Evolutionary conservation across 2,113 vertebrate species (phyloP).

Genomic region (Beaufortia kweichowensis): DNA sequence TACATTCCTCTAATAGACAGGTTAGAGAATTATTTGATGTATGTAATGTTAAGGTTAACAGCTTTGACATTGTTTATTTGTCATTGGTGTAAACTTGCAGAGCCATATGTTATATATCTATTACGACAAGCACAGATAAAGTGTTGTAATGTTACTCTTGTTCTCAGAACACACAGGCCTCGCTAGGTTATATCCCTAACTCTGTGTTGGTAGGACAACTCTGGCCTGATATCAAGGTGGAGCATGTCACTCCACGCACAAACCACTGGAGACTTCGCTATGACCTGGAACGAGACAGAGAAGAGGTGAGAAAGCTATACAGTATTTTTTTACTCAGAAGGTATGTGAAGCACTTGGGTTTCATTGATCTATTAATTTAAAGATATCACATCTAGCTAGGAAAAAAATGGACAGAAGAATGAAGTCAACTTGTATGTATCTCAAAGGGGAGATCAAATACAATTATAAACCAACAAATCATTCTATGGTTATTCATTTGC

Average conservation of each 20-base stretch:
- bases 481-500: background rate
- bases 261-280: conserved; percentile 13
- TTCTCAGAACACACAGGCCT: background rate
- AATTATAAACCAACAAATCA: background rate
- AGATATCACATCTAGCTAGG: background rate
- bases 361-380: background rate
- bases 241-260: background rate
- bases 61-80: background rate
- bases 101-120: background rate
- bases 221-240: background rate
- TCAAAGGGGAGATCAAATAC: background rate
- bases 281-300: background rate
- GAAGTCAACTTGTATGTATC: no score
- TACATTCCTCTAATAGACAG: background rate
- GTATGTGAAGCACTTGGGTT: background rate
- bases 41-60: background rate
- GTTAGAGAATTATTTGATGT: background rate
- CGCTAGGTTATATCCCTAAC: conserved; percentile 50
- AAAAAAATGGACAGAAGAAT: background rate
- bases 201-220: conserved; percentile 50
- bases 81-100: no score
- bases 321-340: no score
- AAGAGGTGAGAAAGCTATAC: conserved; percentile 2
- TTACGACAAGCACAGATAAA: no score
- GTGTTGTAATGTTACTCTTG: background rate